Base-by-base conservation (phyloP, 2,113 vertebrate genomes). In the Ailurus styani region DNA sequence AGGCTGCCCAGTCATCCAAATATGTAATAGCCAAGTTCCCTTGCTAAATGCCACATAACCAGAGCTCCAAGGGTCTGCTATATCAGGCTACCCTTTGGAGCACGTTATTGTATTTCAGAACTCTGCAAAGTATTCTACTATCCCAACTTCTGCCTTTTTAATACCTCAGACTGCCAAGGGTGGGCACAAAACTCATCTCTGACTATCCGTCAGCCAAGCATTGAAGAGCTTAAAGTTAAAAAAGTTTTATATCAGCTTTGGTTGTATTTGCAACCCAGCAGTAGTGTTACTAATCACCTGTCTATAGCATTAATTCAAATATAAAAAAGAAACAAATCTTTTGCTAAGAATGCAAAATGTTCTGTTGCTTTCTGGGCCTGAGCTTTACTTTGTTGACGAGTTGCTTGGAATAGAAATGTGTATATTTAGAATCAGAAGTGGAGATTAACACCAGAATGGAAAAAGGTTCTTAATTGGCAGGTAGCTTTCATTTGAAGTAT, bases 401-500 rank as follows among this genome's bases (percentile, higher is more conserved):
- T 87, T 92, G 25, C 47, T 84, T 88, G 37, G 20, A 87, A 81
- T 14, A 82, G 34, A 85, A 88, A 89, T 85, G 40, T 68, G 15
- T 77, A 20, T 45, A 66, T 85, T 90, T 94, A 85, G 73, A 97
- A 70, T 83, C n/a, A 68, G n/a, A 91, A 87, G 40, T 87, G 86
- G 54, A 90, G 23, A 84, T 90, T 37, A 90, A 73, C 62, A 72
- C 21, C 81, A 83, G 31, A 85, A 62, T 66, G 45, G 37, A 55
- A 81, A 34, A 68, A 18, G 34, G 17, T 9, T 90, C 88, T 50
- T 17, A 91, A 42, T 37, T 83, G 23, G 25, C 34, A 91, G n/a
- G 4, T 87, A 83, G 20, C 6, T 88, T 95, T 96, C 60, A 87
- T 86, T 90, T 91, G 73, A 90, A 94, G 42, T 82, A n/a, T 64